Evolutionary conservation across 1,140 invertebrate species (phyloP).

Genomic region (Whitmania pigra): DNA sequence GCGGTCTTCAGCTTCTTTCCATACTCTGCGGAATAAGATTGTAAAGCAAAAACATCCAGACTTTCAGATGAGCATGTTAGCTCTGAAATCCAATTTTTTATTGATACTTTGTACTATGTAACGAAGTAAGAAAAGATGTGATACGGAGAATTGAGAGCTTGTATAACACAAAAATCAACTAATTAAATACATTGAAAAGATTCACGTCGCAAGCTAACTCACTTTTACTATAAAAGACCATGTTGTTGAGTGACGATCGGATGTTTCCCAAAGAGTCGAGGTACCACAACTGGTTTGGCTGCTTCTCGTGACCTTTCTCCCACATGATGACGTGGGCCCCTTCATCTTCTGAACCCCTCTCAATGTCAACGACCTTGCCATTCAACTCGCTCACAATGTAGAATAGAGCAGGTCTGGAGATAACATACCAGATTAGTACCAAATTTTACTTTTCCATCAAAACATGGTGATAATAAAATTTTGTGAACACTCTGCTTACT

Average conservation of each 20-base stretch:
- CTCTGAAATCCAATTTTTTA: not conserved
- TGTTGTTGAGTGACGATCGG: not conserved
- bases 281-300: slow-evolving; percentile 14
- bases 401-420: slow-evolving; percentile 1
- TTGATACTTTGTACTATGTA: not conserved
- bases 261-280: not conserved
- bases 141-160: no score
- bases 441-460: not conserved
- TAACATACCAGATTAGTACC: not conserved
- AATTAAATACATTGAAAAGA: no score
- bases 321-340: slow-evolving; percentile 9
- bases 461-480: not conserved
- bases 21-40: not conserved
- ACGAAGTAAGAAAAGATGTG: not conserved
- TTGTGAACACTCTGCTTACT: not conserved
- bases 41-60: not conserved
- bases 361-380: slow-evolving; percentile 17
- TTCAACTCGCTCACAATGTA: slow-evolving; percentile 18
- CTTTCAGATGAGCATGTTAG: not conserved
- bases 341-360: not conserved
- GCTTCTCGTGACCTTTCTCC: not conserved
- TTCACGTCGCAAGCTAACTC: not conserved
- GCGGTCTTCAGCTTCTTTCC: slow-evolving; percentile 3
- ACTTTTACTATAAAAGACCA: slow-evolving; percentile 5
- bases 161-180: no score